Percentiles rank a stretch among this genome's conserved stretches.
Conservation (phyloP, 2,888 invertebrate genomes). For the Graphium colonna region DNA sequence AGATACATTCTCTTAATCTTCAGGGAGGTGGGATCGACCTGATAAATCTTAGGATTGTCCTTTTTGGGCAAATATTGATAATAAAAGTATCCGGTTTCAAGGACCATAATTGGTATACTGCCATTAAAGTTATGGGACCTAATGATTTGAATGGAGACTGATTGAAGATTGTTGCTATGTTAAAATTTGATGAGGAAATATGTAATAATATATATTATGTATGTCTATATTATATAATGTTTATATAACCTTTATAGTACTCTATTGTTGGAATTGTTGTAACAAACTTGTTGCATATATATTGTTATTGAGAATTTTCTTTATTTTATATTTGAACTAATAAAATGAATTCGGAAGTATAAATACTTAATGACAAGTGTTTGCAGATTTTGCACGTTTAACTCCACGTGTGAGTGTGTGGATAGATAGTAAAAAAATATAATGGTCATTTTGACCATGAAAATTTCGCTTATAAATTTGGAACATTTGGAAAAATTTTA, state of each 20-base stretch:
- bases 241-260: neutral
- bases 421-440: too few relatives aligned
- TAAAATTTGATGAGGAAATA: constrained; percentile 7
- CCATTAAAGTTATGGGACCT: constrained; percentile 12
- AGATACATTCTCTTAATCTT: constrained; percentile 17
- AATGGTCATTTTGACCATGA: too few relatives aligned
- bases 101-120: neutral
- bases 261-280: neutral
- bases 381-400: too few relatives aligned
- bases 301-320: too few relatives aligned
- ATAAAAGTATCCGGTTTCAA: neutral
- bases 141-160: constrained; percentile 13
- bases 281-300: too few relatives aligned
- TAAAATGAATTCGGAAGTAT: too few relatives aligned
- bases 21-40: constrained; percentile 13
- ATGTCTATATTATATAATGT: constrained; percentile 1
- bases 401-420: too few relatives aligned
- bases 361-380: too few relatives aligned
- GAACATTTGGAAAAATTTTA: too few relatives aligned
- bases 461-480: too few relatives aligned
- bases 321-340: too few relatives aligned
- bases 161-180: constrained; percentile 8
- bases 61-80: neutral
- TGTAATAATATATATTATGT: constrained; percentile 4
- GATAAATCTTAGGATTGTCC: constrained; percentile 5